A percentile compares a stretch with the other conserved stretches of the same genome.
phyloP scores from a whole-genome alignment of 2,797 vertebrate species.

The Microchirus variegatus region DNA sequence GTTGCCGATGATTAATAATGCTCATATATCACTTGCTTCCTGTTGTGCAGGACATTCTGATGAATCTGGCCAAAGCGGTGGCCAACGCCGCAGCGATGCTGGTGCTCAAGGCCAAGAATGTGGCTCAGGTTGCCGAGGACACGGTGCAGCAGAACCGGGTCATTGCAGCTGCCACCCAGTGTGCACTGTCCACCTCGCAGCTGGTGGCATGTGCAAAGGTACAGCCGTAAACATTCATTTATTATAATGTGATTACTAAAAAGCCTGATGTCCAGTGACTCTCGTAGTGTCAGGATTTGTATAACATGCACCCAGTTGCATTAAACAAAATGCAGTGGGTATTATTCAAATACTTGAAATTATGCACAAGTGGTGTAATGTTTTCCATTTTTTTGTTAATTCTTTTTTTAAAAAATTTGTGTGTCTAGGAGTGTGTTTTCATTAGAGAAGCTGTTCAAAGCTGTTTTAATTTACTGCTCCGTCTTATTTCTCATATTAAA shows the following conservation, averaged over 20 bases:
- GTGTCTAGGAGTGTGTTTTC: too few relatives aligned
- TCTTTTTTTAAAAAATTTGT: too few relatives aligned
- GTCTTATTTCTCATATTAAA: neutral
- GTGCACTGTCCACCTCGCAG: slow-evolving; percentile 96
- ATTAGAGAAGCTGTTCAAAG: too few relatives aligned
- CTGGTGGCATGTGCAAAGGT: slow-evolving; percentile 98
- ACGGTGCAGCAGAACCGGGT: slow-evolving; percentile 94
- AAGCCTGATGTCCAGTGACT: neutral
- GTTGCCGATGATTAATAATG: slow-evolving; percentile 4
- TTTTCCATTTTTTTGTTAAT: too few relatives aligned
- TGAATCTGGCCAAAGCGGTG: slow-evolving; percentile 97
- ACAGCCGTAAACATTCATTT: slow-evolving; percentile 5
- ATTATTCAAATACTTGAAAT: slow-evolving; percentile 11
- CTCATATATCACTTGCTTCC: neutral
- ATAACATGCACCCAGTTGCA: neutral
- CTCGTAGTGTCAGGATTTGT: neutral
- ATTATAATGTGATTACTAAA: neutral
- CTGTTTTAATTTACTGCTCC: too few relatives aligned
- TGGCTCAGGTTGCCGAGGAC: slow-evolving; percentile 95
- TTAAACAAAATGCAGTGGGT: neutral
- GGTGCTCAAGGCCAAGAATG: slow-evolving; percentile 97
- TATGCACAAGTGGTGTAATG: neutral
- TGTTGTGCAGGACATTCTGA: slow-evolving; percentile 88
- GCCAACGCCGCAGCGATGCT: slow-evolving; percentile 98
- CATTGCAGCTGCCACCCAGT: slow-evolving; percentile 97